A percentile compares a stretch with the other conserved stretches of the same genome.
Conservation (phyloP, 2,113 vertebrate genomes). For the Aramus guarauna region DNA sequence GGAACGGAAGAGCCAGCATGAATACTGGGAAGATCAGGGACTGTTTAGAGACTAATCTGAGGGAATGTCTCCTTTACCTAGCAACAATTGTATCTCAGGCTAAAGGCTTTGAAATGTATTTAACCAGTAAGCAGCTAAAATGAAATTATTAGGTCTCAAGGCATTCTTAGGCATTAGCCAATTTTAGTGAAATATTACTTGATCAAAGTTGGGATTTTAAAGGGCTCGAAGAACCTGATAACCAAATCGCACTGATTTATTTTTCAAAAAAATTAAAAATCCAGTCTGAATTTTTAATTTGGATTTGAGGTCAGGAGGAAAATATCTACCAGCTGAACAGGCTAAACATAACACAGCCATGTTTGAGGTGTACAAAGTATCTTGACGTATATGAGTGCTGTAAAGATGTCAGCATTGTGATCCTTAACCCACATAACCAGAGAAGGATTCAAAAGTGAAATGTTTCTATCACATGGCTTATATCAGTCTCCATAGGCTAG, state of each 20-base stretch:
- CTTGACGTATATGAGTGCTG: neutral
- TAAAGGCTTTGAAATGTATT: neutral
- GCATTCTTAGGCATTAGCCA: neutral
- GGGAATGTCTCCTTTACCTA: neutral
- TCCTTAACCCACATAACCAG: neutral
- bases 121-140: neutral
- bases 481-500: neutral
- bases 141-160: neutral
- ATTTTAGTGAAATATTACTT: neutral
- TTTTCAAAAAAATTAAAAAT: neutral
- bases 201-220: neutral
- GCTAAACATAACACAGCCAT: neutral
- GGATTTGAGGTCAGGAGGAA: fast-evolving
- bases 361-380: neutral
- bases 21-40: neutral
- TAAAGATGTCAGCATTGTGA: neutral
- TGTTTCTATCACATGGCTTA: neutral
- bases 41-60: neutral
- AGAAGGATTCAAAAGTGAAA: neutral
- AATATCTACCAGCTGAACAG: neutral
- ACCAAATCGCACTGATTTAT: neutral
- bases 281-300: neutral
- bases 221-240: neutral
- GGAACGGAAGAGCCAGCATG: neutral
- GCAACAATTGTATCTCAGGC: neutral